phyloP scores from a whole-genome alignment of 2,113 vertebrate species.

The Hemichromis elongatus region DNA sequence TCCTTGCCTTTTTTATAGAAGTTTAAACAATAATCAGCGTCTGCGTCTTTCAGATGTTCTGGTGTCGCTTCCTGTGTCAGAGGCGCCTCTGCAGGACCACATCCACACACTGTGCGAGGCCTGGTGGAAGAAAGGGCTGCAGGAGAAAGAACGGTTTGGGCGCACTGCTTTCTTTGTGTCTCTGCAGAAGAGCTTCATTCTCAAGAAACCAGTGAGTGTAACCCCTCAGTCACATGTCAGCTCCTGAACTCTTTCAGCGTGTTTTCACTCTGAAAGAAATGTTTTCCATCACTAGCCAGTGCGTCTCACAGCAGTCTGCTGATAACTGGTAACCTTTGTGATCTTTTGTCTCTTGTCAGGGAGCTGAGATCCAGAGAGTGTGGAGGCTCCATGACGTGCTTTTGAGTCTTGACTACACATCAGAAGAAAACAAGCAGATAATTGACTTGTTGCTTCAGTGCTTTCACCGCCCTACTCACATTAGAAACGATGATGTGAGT shows the following conservation, averaged over 20 bases:
- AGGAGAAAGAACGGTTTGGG: slow-evolving; percentile 84
- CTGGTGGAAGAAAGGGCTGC: slow-evolving; percentile 90
- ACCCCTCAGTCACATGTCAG: not conserved
- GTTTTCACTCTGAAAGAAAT: not conserved
- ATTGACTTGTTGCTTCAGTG: slow-evolving; percentile 83
- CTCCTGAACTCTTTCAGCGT: not conserved
- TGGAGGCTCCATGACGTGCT: slow-evolving; percentile 81
- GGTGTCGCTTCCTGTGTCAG: slow-evolving; percentile 71
- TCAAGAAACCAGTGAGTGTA: slow-evolving; percentile 75
- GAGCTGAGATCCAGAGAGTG: slow-evolving; percentile 76
- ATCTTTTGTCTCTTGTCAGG: slow-evolving; percentile 56
- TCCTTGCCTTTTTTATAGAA: not conserved
- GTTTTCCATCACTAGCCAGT: not conserved
- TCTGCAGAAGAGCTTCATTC: slow-evolving; percentile 77
- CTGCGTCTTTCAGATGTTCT: slow-evolving; percentile 72
- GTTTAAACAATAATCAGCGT: not conserved
- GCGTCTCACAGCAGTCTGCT: not conserved
- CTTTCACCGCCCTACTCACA: slow-evolving; percentile 75
- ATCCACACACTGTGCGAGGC: slow-evolving; percentile 77
- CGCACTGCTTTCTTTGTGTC: slow-evolving; percentile 78
- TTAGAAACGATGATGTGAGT: slow-evolving; percentile 86
- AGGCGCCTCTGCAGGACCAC: slow-evolving; percentile 61
- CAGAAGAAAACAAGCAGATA: slow-evolving; percentile 79
- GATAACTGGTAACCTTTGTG: not conserved
- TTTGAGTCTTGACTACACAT: slow-evolving; percentile 79